These are phyloP conservation scores for Chironomus riparius DNA, from an alignment of 2,888 invertebrate genomes.

Conservation along the genomic window DNA sequence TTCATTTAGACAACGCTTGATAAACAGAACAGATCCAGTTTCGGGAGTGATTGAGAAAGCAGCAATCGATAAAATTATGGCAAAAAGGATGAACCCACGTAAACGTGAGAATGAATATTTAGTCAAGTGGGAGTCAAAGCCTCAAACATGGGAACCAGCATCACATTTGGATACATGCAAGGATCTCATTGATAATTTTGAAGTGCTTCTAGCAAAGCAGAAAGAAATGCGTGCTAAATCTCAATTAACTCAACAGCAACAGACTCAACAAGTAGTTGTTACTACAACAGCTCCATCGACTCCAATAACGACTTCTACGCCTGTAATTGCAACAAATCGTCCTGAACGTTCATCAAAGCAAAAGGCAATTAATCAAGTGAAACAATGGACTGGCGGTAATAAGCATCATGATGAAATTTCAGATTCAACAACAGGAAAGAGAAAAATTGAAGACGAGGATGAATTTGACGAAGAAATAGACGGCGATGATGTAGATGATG, in stretches of 20 bases:
- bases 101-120: constrained; percentile 71
- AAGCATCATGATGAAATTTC: constrained; percentile 44
- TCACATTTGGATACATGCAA: constrained; percentile 68
- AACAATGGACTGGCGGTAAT: constrained; percentile 70
- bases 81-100: constrained; percentile 71
- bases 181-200: constrained; percentile 68
- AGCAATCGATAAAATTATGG: constrained; percentile 72
- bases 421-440: constrained; percentile 38
- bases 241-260: constrained; percentile 43
- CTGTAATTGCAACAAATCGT: constrained; percentile 40
- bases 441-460: constrained; percentile 46
- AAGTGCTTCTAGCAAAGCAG: constrained; percentile 65
- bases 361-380: constrained; percentile 72
- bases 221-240: constrained; percentile 55
- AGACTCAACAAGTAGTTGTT: constrained; percentile 27
- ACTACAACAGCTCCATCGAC: background rate
- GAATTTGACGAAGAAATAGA: constrained; percentile 38
- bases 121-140: constrained; percentile 76
- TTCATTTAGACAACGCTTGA: background rate
- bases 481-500: constrained; percentile 21
- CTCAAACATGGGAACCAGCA: constrained; percentile 77
- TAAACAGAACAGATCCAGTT: constrained; percentile 18
- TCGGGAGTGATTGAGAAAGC: constrained; percentile 49
- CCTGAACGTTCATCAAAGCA: constrained; percentile 70
- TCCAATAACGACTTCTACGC: background rate